Percentiles rank a stretch among this genome's conserved stretches.
Conservation (phyloP, 2,797 vertebrate species). For the Spinus pinus region DNA sequence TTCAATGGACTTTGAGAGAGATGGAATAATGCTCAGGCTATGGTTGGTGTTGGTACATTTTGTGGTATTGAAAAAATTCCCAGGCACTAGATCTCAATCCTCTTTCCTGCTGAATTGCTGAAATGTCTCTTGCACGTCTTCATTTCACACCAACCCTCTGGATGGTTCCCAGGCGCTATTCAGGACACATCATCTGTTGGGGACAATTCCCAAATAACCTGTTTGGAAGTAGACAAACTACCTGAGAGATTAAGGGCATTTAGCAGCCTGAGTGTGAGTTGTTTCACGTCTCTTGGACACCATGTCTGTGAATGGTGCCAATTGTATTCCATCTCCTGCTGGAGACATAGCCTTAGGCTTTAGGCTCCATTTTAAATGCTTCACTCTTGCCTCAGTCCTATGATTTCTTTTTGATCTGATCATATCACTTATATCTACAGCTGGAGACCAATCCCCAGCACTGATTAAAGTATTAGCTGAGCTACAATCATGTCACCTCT, state of each 20-base stretch:
- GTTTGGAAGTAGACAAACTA: neutral
- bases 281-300: neutral
- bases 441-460: neutral
- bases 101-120: neutral
- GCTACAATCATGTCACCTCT: neutral
- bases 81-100: neutral
- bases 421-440: neutral
- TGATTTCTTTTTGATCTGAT: neutral
- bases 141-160: neutral
- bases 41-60: neutral
- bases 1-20: neutral
- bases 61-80: neutral
- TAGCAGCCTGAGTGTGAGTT: neutral
- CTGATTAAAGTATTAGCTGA: neutral
- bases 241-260: neutral
- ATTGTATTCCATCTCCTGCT: neutral
- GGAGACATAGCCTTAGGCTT: neutral
- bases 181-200: neutral
- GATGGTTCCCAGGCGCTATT: neutral
- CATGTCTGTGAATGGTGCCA: neutral
- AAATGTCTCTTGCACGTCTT: rapidly evolving
- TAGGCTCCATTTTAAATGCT: rapidly evolving
- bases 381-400: neutral
- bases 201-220: neutral
- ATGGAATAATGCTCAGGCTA: neutral